These are phyloP conservation scores for Plagodis dolabraria DNA, from an alignment of 2,888 invertebrate species.

Conservation along the genomic window DNA sequence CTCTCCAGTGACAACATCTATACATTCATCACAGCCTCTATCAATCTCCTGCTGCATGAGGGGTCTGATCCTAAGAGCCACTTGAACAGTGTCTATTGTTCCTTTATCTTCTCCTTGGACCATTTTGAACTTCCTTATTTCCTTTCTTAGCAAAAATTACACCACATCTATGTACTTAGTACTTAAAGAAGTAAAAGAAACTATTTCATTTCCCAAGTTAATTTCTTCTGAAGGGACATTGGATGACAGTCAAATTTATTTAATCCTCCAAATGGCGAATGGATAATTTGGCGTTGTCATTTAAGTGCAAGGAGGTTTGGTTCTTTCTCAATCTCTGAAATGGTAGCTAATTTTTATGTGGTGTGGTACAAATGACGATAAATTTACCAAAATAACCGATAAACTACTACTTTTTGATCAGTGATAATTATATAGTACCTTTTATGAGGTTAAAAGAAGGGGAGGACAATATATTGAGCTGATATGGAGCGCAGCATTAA, in stretches of 20 bases:
- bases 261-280: constrained; percentile 34
- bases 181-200: constrained; percentile 18
- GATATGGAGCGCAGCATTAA: too few relatives aligned
- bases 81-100: constrained; percentile 86
- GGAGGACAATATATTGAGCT: too few relatives aligned
- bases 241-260: constrained; percentile 43
- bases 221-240: constrained; percentile 43
- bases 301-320: constrained; percentile 21
- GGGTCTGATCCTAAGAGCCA: constrained; percentile 93
- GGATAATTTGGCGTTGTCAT: constrained; percentile 34
- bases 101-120: constrained; percentile 63
- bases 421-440: too few relatives aligned
- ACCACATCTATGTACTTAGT: constrained; percentile 33
- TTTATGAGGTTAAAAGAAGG: too few relatives aligned
- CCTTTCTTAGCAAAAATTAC: constrained; percentile 27
- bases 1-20: constrained; percentile 86
- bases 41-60: constrained; percentile 89
- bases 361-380: too few relatives aligned
- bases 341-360: constrained; percentile 15
- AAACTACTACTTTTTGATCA: too few relatives aligned
- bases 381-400: too few relatives aligned
- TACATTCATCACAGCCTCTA: constrained; percentile 90
- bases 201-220: constrained; percentile 42
- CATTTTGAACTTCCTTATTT: constrained; percentile 54
- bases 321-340: constrained; percentile 34